These are phyloP conservation scores for Momotus momota DNA, from an alignment of 2,797 vertebrate species.

Conservation along the genomic window DNA sequence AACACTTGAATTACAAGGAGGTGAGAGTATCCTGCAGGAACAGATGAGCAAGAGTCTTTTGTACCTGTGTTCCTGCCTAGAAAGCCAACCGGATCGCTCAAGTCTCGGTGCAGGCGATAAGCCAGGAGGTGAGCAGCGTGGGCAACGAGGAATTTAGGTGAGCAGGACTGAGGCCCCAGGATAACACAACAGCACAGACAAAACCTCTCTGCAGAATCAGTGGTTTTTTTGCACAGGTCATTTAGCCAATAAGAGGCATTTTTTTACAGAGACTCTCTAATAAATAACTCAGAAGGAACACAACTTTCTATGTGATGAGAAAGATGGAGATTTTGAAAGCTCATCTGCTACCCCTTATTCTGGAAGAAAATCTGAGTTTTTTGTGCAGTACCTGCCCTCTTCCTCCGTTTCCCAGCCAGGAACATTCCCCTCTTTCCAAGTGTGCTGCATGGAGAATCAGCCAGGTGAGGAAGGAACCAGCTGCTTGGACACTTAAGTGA, in stretches of 20 bases:
- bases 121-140: neutral
- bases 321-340: neutral
- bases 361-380: neutral
- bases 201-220: neutral
- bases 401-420: neutral
- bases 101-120: neutral
- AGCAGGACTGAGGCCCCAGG: neutral
- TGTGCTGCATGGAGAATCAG: neutral
- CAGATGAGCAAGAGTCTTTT: neutral
- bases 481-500: neutral
- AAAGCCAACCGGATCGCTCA: neutral
- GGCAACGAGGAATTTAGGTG: fast-evolving
- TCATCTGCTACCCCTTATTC: neutral
- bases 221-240: neutral
- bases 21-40: neutral
- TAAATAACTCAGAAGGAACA: neutral
- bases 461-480: neutral
- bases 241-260: neutral
- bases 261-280: neutral
- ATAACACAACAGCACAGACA: neutral
- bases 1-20: neutral
- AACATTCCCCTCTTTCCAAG: neutral
- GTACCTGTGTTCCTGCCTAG: neutral
- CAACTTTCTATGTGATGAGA: neutral
- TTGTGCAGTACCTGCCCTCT: neutral